Base-by-base conservation (phyloP, 2,113 vertebrate genomes). In the Hystrix brachyura region DNA sequence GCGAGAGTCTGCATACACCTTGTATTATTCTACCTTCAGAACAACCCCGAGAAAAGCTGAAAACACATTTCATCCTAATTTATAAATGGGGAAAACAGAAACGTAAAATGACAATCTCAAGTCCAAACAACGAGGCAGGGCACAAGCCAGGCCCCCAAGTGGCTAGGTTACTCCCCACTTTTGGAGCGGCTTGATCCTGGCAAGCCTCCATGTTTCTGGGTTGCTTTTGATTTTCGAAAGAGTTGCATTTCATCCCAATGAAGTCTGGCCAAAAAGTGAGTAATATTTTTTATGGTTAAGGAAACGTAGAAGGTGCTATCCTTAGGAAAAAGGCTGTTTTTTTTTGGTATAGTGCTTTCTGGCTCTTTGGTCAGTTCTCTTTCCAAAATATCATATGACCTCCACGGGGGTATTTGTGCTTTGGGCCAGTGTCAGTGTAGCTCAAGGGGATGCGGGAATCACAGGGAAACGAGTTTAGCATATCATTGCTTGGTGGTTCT, bases 251-350 rank as follows among this genome's bases (percentile, higher is more conserved):
- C 69, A 86, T 79, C 87, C 96, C 34, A 74, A 53, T 4, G 5
- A 94, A 92, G n/a, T 78, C n/a, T 87, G 57, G 48, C n/a, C n/a
- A 69, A 43, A 11, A 82, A 48, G 11, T 38, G 12, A 85, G 65
- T 48, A n/a, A 96, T 38, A 76, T 38, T 81, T 85, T 76, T 74
- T 87, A 76, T 55, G 53, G 51, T 81, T 80, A 87, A 91, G 86
- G 65, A 93, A 87, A 85, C 27, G 21, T n/a, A 80, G 81, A 96
- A 87, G 15, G 29, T 92, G 19, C 62, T 87, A 95, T 55, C 46
- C 57, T 90, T 69, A 86, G 86, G 81, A 85, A 55, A 65, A 91
- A 72, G 59, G 23, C 32, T 62, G 15, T 27, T 57, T 69, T 84
- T n/a, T 74, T 78, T 3, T 53, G 0, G 9, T 67, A 46, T 46